phyloP scores from a whole-genome alignment of 2,888 invertebrate species.

The Thymelicus acteon region DNA sequence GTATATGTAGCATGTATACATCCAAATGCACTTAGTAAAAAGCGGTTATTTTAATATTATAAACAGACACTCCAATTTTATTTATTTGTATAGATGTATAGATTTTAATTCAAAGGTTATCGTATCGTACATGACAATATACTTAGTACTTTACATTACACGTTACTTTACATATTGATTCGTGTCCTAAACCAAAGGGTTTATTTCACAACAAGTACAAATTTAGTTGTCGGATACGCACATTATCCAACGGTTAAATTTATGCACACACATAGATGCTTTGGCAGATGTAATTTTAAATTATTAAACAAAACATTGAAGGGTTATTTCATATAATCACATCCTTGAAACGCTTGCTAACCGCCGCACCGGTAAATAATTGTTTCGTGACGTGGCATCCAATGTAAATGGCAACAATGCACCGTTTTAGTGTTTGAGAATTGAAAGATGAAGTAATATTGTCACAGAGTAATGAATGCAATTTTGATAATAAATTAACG shows the following conservation, averaged over 20 bases:
- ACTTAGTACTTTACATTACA: not conserved
- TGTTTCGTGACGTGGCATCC: conserved; percentile 43
- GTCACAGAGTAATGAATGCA: not conserved
- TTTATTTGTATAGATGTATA: too few species aligned
- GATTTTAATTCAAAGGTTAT: too few species aligned
- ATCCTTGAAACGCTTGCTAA: conserved; percentile 44
- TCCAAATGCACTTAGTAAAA: too few species aligned
- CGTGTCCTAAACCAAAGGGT: not conserved
- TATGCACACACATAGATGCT: not conserved
- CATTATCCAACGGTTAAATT: not conserved
- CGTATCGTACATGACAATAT: too few species aligned
- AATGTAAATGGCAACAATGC: conserved; percentile 47
- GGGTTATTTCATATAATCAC: conserved; percentile 39
- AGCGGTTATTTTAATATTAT: too few species aligned
- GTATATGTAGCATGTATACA: too few species aligned
- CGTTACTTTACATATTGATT: not conserved
- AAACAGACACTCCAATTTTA: too few species aligned
- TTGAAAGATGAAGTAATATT: conserved; percentile 11
- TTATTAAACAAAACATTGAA: conserved; percentile 29
- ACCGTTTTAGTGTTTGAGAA: conserved; percentile 31
- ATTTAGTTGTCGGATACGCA: conserved; percentile 2
- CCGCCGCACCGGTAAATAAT: conserved; percentile 43
- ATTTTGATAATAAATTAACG: too few species aligned
- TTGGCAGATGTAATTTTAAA: conserved; percentile 13
- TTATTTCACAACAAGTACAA: not conserved